These are phyloP conservation scores for Carollia perspicillata DNA, from an alignment of 2,113 vertebrate species.

Conservation along the genomic window DNA sequence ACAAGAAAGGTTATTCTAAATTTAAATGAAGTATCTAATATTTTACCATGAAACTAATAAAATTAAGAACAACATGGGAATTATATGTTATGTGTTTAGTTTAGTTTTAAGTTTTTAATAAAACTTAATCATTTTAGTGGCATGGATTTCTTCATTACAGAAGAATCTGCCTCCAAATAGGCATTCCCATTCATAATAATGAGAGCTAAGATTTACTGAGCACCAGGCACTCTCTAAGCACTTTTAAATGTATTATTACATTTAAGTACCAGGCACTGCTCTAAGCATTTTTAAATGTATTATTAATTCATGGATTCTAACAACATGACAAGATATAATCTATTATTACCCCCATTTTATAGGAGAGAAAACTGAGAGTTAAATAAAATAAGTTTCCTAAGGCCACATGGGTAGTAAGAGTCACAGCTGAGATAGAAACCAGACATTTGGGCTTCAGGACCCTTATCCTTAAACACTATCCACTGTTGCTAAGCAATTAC, in stretches of 20 bases:
- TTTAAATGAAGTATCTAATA: not conserved
- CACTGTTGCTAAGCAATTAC: not conserved
- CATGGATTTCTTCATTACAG: not conserved
- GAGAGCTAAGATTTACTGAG: not conserved
- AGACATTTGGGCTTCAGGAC: not conserved
- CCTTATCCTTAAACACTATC: not conserved
- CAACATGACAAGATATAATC: not conserved
- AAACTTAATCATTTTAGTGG: not conserved
- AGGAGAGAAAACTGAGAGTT: not conserved
- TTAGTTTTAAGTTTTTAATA: not conserved
- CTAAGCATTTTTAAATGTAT: not conserved
- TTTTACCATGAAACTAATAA: constrained; percentile 7
- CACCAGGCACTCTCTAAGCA: not conserved
- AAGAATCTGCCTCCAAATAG: not conserved
- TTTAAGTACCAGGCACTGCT: not conserved
- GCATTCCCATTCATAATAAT: not conserved
- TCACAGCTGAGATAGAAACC: not conserved
- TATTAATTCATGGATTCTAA: not conserved
- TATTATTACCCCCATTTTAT: not conserved
- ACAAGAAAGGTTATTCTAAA: not conserved
- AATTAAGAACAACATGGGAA: not conserved
- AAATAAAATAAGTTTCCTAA: not conserved
- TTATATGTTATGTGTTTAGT: not conserved
- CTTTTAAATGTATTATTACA: not conserved
- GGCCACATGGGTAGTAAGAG: not conserved